Evolutionary conservation across 2,888 invertebrate species (phyloP), one percentile per base, ranked within the genome.

Genomic region (Automeris io): DNA sequence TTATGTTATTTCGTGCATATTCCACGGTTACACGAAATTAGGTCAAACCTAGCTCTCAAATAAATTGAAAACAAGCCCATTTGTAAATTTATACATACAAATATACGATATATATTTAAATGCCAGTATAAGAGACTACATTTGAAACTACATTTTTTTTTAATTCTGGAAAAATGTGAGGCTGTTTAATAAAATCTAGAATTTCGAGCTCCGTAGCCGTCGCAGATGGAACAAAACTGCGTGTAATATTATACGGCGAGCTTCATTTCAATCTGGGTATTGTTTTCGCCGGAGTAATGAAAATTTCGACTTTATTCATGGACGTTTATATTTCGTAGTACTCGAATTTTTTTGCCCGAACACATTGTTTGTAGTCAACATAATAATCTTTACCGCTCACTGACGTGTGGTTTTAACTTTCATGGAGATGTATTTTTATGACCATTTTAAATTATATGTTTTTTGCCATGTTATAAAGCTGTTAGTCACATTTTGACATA

Each of bases 251-350:
- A 66, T 66, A 61, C 55, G 50, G 54, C 55, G 53, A 53, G 60
- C 55, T 65, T 66, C 67, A 70, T 70, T 68, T 64, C 61, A 61
- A 39, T 61, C 63, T 56, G 37, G 41, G 43, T 43, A 66, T 78
- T 80, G 80, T 78, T 70, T 66, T 60, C 55, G 54, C 45, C 38
- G 48, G 48, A 63, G 60, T 66, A 68, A 75, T 74, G 74, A 75
- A 73, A 70, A 70, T 63, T 71, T 71, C 57, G 63, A 58, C 55
- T 53, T 41, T 48, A 51, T 54, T 54, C 54, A 51, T 53, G 52
- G 58, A 64, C 60, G 61, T 63, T 63, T 57, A 53, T 55, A 47
- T 49, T 53, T 52, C 50, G 54, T 51, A 54, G 48, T 52, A 49
- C 49, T 51, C 50, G 50, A 47, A 44, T 37, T 32, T 42, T 40